Base-by-base conservation (phyloP, 2,113 vertebrate genomes). In the Eolophus roseicapilla region DNA sequence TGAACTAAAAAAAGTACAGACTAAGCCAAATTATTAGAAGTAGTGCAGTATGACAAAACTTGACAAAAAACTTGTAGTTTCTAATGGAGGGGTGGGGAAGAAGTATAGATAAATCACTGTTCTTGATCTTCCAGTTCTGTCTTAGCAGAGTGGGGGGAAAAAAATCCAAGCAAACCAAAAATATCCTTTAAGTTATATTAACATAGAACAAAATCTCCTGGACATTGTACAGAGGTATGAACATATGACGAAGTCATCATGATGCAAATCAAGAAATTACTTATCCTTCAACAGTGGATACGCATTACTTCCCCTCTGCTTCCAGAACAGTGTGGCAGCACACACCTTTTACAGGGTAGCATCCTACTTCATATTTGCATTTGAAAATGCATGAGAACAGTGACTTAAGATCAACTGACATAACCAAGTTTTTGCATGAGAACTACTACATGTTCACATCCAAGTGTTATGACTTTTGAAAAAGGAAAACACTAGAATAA, bases 31-130 rank as follows among this genome's bases (percentile, higher is more conserved):
- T 27, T 0, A 59, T 47, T 44, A 89, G 6, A 73, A 82, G 9
- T 25, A 88, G 21, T 12, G 41, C 25, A 76, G 20, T 43, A 41
- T 21, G 47, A 76, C 43, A 88, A 47, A 78, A 87, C n/a, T 28
- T 65, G 13, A 82, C 20, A 69, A 65, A 86, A 88, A 20, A 1
- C 5, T 59, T 82, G 78, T 2, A 35, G 17, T 60, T 82, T 73
- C 31, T 11, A 33, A 7, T 7, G 13, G 27, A 23, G 4, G 23
- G 11, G 4, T 7, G 23, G 5, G 2, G 2, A 16, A 16, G 21
- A 41, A 33, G 37, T 5, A 21, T 21, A 49, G 13, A 23, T 37
- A 71, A 69, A 81, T 50, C 14, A 63, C 46, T 37, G 5, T 14
- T 82, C 46, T 39, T 82, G n/a, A 63, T 63, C 31, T 46, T 82